phyloP scores from a whole-genome alignment of 2,888 invertebrate genomes.

The Andrena bicolor region DNA sequence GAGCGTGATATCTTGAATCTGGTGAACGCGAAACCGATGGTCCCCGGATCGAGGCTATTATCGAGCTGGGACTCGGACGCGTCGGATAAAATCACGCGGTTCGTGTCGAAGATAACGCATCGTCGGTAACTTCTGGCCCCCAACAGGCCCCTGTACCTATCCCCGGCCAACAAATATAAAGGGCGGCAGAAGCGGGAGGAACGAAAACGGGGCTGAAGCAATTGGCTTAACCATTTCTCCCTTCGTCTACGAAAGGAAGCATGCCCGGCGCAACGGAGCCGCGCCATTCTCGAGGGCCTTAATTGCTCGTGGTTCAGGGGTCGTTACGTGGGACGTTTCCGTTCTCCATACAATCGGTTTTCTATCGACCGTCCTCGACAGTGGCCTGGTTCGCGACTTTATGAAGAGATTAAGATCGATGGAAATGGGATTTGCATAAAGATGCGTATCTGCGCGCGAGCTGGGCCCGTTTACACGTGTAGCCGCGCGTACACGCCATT shows the following conservation, averaged over 20 bases:
- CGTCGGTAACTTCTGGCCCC: conserved; percentile 73
- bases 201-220: neutral
- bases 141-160: conserved; percentile 64
- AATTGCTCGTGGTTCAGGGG: neutral
- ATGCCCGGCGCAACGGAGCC: neutral
- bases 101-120: conserved; percentile 71
- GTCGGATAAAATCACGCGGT: conserved; percentile 80
- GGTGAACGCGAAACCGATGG: conserved; percentile 51
- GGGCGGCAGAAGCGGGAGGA: neutral
- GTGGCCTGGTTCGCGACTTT: neutral
- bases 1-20: conserved; percentile 77
- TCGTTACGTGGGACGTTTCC: conserved; percentile 11
- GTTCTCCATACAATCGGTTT: conserved; percentile 47
- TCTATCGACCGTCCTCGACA: conserved; percentile 32
- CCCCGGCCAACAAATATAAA: conserved; percentile 53
- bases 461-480: conserved; percentile 48
- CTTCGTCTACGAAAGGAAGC: neutral
- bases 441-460: conserved; percentile 51
- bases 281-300: neutral
- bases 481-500: conserved; percentile 34
- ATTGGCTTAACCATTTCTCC: neutral
- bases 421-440: conserved; percentile 45
- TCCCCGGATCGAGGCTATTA: conserved; percentile 76
- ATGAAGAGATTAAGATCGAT: conserved; percentile 39
- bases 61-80: conserved; percentile 76